A percentile compares a stretch with the other conserved stretches of the same genome.
Evolutionary conservation across 2,797 vertebrate genomes (phyloP).

Genomic region (Numenius phaeopus): DNA sequence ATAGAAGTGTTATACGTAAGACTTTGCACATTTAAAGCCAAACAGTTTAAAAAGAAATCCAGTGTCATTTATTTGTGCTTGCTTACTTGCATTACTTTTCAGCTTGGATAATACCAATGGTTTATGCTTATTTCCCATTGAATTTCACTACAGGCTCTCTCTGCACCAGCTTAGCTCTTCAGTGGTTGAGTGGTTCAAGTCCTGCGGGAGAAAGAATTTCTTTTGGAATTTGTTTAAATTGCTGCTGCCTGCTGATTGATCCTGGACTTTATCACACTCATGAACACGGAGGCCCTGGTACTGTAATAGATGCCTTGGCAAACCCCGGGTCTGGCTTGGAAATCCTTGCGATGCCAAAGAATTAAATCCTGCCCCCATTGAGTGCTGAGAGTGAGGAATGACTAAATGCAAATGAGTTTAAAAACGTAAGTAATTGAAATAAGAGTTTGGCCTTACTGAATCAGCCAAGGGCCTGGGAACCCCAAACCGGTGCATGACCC

Average conservation of each 20-base stretch:
- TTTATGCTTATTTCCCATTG: constrained; percentile 33
- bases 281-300: background rate
- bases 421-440: background rate
- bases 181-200: background rate
- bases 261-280: background rate
- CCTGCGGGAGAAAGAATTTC: background rate
- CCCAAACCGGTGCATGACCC: background rate
- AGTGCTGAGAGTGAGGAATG: background rate
- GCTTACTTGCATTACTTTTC: constrained; percentile 26
- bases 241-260: background rate
- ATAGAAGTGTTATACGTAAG: background rate
- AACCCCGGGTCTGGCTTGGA: background rate
- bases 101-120: constrained; percentile 15
- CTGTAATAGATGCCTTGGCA: background rate
- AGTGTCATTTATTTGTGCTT: background rate
- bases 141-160: constrained; percentile 31
- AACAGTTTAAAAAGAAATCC: background rate
- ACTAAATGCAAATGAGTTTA: background rate
- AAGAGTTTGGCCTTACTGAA: background rate
- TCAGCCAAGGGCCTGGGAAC: background rate
- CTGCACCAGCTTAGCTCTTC: background rate
- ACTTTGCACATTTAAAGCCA: background rate
- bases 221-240: background rate
- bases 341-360: background rate
- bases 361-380: background rate